Conservation (phyloP, 1,140 invertebrate genomes). For the Heliothis virescens region DNA sequence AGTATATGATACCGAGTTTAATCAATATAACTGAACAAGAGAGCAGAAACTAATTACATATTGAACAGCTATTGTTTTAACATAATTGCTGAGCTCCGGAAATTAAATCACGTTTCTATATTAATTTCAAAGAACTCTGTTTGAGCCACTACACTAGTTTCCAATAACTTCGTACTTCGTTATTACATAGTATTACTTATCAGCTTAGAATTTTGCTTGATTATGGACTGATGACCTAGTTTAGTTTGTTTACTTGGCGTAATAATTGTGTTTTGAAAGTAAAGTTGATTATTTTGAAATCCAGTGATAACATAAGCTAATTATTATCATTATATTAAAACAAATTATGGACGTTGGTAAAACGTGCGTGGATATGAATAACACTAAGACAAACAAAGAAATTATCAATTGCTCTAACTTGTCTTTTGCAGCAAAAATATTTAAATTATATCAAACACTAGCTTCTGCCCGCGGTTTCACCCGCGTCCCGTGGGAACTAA, state of each 20-base stretch:
- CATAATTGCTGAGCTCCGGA: constrained; percentile 29
- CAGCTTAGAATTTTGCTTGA: background rate
- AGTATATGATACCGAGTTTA: background rate
- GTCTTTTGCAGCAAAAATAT: too few species aligned
- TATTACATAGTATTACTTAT: background rate
- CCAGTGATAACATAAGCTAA: too few species aligned
- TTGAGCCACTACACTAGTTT: constrained; percentile 1
- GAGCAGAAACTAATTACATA: constrained; percentile 35
- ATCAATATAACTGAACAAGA: constrained; percentile 23
- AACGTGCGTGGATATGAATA: too few species aligned
- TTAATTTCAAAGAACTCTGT: constrained; percentile 36
- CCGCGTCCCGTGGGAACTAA: too few species aligned
- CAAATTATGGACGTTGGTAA: too few species aligned
- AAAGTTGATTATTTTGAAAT: background rate
- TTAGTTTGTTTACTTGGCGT: background rate
- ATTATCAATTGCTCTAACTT: too few species aligned
- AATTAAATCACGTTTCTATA: constrained; percentile 28
- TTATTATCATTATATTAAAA: too few species aligned
- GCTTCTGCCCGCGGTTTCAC: too few species aligned
- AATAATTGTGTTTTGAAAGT: background rate
- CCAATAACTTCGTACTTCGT: background rate
- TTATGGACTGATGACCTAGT: background rate
- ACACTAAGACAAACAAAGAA: too few species aligned
- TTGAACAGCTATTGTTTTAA: constrained; percentile 33
- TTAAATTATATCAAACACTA: too few species aligned